phyloP scores from a whole-genome alignment of 2,888 invertebrate species.

The Hymenopus coronatus region DNA sequence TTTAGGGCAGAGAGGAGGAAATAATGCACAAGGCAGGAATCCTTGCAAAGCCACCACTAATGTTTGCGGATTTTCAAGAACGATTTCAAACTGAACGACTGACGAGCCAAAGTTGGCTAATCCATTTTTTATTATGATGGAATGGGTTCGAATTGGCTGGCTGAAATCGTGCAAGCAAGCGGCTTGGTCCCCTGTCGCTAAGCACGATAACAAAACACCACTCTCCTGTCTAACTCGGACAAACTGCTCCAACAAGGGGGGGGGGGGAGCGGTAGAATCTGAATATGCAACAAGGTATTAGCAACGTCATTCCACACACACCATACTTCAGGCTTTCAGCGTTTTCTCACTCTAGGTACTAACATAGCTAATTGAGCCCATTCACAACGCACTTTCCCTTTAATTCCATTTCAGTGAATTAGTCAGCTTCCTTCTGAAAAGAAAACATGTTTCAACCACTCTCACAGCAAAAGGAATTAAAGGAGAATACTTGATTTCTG shows the following conservation, averaged over 20 bases:
- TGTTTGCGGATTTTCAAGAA: background rate
- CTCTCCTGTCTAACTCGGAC: background rate
- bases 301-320: background rate
- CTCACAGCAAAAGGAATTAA: too few relatives aligned
- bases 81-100: background rate
- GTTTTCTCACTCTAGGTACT: background rate
- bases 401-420: background rate
- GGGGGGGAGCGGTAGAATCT: background rate
- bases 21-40: background rate
- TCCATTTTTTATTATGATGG: background rate
- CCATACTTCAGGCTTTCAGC: background rate
- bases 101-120: background rate
- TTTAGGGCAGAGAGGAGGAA: background rate
- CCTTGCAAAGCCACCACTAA: background rate
- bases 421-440: background rate
- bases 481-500: too few relatives aligned
- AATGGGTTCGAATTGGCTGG: background rate
- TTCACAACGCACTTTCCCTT: background rate
- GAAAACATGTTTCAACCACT: background rate
- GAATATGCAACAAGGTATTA: background rate
- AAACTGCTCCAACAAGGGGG: background rate
- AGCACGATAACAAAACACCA: background rate
- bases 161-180: background rate
- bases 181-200: background rate
- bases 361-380: background rate